Conservation (phyloP, 2,113 vertebrate species). For the Notarius lentiginosus region DNA sequence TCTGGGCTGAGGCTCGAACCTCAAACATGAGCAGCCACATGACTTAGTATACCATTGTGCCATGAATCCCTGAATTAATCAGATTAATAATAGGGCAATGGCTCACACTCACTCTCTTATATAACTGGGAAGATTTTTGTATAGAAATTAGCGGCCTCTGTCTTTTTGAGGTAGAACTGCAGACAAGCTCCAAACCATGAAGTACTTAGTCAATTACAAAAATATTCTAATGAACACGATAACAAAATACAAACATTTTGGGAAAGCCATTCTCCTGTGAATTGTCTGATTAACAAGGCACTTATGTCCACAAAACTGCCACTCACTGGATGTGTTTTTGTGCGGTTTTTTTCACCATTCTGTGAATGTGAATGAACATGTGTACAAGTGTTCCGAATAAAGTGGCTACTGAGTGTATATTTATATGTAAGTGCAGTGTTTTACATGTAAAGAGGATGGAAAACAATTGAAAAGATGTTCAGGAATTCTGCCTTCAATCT, state of each 20-base stretch:
- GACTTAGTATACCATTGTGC: neutral
- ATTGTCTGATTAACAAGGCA: neutral
- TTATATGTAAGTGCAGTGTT: neutral
- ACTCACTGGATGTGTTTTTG: neutral
- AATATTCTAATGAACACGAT: neutral
- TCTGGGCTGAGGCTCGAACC: neutral
- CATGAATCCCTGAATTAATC: neutral
- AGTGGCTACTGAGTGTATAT: neutral
- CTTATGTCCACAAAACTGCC: neutral
- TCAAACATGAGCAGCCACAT: neutral
- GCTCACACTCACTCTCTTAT: neutral
- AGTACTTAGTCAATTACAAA: neutral
- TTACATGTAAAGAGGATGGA: neutral
- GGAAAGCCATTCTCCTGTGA: neutral
- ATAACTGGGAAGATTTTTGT: neutral
- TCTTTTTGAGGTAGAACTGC: neutral
- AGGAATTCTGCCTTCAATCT: neutral
- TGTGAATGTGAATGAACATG: neutral
- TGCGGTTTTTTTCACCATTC: neutral
- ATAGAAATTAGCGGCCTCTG: neutral
- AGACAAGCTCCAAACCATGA: neutral
- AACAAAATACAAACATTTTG: neutral
- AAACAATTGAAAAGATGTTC: neutral
- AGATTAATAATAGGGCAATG: neutral
- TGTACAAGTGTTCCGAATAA: neutral